Percentiles rank a stretch among this genome's conserved stretches.
These are phyloP conservation scores for Eurystomus gularis DNA, from an alignment of 2,113 vertebrate species.

Conservation along the genomic window DNA sequence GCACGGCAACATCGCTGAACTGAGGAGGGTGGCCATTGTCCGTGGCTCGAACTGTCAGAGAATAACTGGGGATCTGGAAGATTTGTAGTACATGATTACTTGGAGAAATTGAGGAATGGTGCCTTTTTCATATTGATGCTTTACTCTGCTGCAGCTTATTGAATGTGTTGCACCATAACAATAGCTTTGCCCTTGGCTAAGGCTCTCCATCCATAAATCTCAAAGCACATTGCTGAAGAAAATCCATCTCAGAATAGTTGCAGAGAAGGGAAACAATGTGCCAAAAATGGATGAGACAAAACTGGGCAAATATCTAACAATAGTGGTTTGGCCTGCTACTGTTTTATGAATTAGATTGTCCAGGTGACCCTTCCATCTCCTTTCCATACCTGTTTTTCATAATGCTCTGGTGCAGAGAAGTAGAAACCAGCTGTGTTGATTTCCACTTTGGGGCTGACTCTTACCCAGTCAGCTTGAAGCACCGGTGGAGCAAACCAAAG, in stretches of 20 bases:
- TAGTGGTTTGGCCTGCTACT: background rate
- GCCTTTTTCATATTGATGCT: background rate
- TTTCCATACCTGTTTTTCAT: background rate
- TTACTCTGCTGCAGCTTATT: background rate
- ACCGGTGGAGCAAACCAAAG: background rate
- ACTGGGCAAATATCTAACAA: background rate
- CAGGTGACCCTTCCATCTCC: background rate
- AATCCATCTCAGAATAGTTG: background rate
- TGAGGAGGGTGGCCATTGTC: conserved; percentile 86
- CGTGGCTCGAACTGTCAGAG: conserved; percentile 85
- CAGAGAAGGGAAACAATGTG: background rate
- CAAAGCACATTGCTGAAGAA: background rate
- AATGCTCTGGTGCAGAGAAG: background rate
- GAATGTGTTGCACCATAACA: background rate
- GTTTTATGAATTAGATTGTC: background rate
- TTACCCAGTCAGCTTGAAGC: background rate
- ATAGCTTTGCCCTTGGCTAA: background rate
- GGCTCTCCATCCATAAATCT: background rate
- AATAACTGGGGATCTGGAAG: conserved; percentile 85
- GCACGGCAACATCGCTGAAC: conserved; percentile 77
- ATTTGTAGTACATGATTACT: background rate
- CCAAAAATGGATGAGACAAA: background rate
- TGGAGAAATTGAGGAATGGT: background rate
- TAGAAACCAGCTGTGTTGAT: background rate
- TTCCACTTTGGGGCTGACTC: background rate